Evolutionary conservation across 1,140 invertebrate species (phyloP).

Genomic region (Drosophila sechellia): DNA sequence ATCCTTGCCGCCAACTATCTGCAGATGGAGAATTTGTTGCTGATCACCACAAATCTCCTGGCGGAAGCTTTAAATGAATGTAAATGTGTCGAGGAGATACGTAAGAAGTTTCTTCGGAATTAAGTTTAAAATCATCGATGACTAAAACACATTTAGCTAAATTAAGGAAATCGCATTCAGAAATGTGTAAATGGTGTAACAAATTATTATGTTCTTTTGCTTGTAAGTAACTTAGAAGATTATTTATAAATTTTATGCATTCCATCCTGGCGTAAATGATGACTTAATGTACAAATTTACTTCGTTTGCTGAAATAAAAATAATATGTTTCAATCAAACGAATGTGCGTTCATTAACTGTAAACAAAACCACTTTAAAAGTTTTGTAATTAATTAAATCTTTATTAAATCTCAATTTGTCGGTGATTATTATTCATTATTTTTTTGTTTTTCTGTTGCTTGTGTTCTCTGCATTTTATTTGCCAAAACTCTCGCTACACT

Average conservation of each 20-base stretch:
- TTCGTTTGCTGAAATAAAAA: neutral
- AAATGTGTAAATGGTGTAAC: too few species aligned
- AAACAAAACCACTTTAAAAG: neutral
- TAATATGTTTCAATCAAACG: neutral
- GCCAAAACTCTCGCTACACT: constrained; percentile 59
- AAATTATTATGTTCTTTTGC: too few species aligned
- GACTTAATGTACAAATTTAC: too few species aligned
- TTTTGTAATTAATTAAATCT: constrained; percentile 79
- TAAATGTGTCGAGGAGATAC: neutral
- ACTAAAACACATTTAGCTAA: neutral
- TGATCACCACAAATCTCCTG: constrained; percentile 17
- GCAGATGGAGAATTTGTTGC: constrained; percentile 20
- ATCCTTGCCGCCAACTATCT: constrained; percentile 49
- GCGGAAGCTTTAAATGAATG: constrained; percentile 20
- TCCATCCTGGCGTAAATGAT: too few species aligned
- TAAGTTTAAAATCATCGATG: neutral
- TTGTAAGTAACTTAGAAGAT: neutral
- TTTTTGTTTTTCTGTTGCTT: constrained; percentile 35
- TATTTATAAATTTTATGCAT: too few species aligned
- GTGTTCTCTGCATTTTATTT: constrained; percentile 30
- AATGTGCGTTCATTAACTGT: neutral
- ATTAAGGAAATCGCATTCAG: neutral
- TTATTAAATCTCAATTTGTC: constrained; percentile 82
- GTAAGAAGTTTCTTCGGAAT: neutral
- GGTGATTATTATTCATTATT: constrained; percentile 82